phyloP scores from a whole-genome alignment of 2,888 invertebrate genomes.

The Pocota personata region DNA sequence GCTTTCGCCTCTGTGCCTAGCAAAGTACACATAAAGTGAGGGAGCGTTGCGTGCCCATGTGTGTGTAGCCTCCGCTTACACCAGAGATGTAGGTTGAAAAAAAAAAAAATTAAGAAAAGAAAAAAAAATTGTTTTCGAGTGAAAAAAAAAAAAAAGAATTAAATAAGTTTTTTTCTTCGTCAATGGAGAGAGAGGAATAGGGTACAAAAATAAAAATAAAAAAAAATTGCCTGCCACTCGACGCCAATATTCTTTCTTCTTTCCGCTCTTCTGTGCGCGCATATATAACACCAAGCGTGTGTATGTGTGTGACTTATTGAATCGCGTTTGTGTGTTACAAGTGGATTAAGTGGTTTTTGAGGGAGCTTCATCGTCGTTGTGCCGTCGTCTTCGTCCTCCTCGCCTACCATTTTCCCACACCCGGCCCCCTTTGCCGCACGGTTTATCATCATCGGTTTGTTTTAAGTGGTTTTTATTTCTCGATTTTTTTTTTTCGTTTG shows the following conservation, averaged over 20 bases:
- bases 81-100: slow-evolving; percentile 52
- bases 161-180: slow-evolving; percentile 18
- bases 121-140: slow-evolving; percentile 16
- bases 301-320: slow-evolving; percentile 68
- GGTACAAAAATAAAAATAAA: too few species aligned
- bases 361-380: slow-evolving; percentile 61
- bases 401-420: slow-evolving; percentile 9
- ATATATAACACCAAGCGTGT: slow-evolving; percentile 15
- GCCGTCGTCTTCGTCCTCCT: slow-evolving; percentile 37
- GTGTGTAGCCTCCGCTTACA: slow-evolving; percentile 26
- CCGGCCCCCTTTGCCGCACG: slow-evolving; percentile 13
- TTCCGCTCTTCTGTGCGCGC: slow-evolving; percentile 44
- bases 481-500: slow-evolving; percentile 28
- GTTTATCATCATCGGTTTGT: slow-evolving; percentile 65
- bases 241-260: slow-evolving; percentile 69
- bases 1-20: slow-evolving; percentile 50
- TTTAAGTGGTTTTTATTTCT: slow-evolving; percentile 68
- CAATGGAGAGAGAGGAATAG: slow-evolving; percentile 19
- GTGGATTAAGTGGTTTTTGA: slow-evolving; percentile 74
- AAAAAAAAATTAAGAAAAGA: slow-evolving; percentile 6
- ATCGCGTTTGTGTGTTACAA: slow-evolving; percentile 74
- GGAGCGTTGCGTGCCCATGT: slow-evolving; percentile 8
- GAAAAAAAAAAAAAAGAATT: slow-evolving; percentile 27
- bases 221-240: slow-evolving; percentile 67
- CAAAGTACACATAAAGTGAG: slow-evolving; percentile 50